phyloP scores from a whole-genome alignment of 1,140 invertebrate genomes.

The Heliconius eleuchia region DNA sequence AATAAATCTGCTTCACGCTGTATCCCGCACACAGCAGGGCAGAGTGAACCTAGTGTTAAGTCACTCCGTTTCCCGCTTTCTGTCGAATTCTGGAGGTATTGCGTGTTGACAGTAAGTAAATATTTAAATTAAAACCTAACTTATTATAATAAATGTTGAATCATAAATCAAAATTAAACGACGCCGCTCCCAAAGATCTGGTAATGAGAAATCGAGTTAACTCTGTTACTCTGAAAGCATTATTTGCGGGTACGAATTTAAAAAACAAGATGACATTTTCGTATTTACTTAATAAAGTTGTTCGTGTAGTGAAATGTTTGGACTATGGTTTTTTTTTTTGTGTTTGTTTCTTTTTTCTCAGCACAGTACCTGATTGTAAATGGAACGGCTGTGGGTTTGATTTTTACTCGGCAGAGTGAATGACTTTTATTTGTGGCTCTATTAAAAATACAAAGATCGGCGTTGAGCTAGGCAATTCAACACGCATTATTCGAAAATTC shows the following conservation, averaged over 20 bases:
- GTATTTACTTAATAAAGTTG: constrained; percentile 1
- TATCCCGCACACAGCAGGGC: too few species aligned
- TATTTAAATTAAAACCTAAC: neutral
- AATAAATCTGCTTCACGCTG: too few species aligned
- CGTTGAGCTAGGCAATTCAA: too few species aligned
- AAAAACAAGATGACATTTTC: constrained; percentile 29
- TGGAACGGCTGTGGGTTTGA: too few species aligned
- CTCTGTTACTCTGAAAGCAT: constrained; percentile 27
- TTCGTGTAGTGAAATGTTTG: neutral
- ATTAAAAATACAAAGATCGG: too few species aligned
- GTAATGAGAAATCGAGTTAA: constrained; percentile 37
- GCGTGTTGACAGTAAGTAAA: neutral
- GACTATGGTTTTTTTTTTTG: neutral
- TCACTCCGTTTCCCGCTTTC: too few species aligned
- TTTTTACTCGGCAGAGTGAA: too few species aligned
- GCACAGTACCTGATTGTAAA: too few species aligned
- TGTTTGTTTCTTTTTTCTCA: neutral
- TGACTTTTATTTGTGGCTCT: too few species aligned
- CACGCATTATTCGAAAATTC: too few species aligned
- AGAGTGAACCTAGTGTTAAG: too few species aligned
- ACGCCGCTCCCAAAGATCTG: constrained; percentile 4
- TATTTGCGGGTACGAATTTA: constrained; percentile 30
- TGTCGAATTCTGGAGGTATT: too few species aligned
- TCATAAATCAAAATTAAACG: constrained; percentile 12
- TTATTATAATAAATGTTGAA: neutral